Percentiles rank a stretch among this genome's conserved stretches.
phyloP scores from a whole-genome alignment of 2,113 vertebrate species.

The Aptenodytes patagonicus region DNA sequence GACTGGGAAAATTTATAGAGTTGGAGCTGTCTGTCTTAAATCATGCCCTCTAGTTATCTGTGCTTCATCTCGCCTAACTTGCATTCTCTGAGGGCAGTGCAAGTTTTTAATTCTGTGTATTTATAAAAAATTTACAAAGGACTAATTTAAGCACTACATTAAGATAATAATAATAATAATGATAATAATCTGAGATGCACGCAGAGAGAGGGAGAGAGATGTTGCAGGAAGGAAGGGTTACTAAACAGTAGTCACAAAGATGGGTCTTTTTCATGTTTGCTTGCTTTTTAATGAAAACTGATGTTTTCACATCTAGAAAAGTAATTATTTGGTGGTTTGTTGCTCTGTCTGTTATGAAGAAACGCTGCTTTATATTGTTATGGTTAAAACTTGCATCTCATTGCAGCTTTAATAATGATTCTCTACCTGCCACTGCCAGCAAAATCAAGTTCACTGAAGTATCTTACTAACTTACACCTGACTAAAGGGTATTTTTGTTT shows the following conservation, averaged over 20 bases:
- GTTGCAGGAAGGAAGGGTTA: neutral
- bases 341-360: neutral
- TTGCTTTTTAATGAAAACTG: conserved; percentile 19
- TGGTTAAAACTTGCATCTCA: neutral
- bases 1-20: conserved; percentile 69
- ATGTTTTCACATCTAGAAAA: neutral
- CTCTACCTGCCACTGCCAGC: neutral
- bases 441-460: neutral
- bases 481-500: neutral
- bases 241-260: neutral
- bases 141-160: conserved; percentile 49
- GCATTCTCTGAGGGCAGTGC: conserved; percentile 12
- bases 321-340: neutral
- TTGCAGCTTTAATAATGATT: neutral
- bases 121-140: conserved; percentile 47
- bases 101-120: conserved; percentile 28
- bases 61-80: conserved; percentile 50
- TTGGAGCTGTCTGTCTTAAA: conserved; percentile 67
- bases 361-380: neutral
- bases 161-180: conserved; percentile 22
- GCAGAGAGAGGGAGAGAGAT: neutral
- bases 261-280: neutral
- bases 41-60: conserved; percentile 44
- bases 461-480: neutral
- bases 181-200: neutral